Evolutionary conservation across 2,888 invertebrate species (phyloP).

Genomic region (Ceratothoa steindachneri): DNA sequence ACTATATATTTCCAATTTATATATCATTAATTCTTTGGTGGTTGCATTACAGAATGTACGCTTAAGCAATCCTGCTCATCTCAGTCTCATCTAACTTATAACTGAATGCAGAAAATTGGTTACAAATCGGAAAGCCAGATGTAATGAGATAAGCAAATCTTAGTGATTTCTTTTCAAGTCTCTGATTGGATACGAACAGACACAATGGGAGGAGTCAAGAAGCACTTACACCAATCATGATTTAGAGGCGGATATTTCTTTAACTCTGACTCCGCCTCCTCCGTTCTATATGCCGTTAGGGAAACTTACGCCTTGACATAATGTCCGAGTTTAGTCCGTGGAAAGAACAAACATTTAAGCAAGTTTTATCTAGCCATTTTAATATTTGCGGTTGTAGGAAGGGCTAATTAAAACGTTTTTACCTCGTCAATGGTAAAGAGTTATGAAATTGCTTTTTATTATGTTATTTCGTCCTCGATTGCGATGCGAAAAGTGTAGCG

Average conservation of each 20-base stretch:
- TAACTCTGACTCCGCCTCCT: conserved; percentile 9
- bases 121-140: not conserved
- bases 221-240: conserved; percentile 12
- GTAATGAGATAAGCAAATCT: not conserved
- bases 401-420: conserved; percentile 16
- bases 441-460: not conserved
- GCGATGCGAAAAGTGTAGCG: no score
- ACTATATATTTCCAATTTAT: no score
- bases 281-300: conserved; percentile 29
- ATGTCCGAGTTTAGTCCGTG: conserved; percentile 36
- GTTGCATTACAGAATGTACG: no score
- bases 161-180: not conserved
- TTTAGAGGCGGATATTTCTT: conserved; percentile 1
- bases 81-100: not conserved
- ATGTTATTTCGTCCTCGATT: not conserved
- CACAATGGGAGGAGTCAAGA: conserved; percentile 19
- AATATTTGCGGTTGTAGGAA: conserved; percentile 26
- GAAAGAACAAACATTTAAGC: conserved; percentile 39
- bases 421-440: not conserved
- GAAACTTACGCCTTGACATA: conserved; percentile 36
- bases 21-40: no score
- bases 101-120: not conserved
- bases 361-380: conserved; percentile 36
- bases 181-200: conserved; percentile 17
- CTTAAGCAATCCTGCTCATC: no score